Conservation (phyloP, 1,140 invertebrate genomes). For the Drosophila funebris region DNA sequence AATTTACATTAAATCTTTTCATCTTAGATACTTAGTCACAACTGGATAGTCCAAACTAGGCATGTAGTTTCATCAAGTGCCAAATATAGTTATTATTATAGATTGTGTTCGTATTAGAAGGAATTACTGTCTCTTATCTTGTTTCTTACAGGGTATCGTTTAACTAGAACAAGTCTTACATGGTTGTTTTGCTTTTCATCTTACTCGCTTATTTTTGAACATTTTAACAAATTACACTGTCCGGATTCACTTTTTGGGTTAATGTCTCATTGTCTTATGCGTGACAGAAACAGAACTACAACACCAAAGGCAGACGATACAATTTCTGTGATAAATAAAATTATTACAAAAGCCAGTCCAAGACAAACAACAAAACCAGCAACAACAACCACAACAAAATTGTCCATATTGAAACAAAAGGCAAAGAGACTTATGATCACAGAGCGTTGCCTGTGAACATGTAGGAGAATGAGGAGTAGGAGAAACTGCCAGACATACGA, state of each 20-base stretch:
- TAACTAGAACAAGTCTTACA: neutral
- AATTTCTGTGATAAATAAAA: constrained; percentile 77
- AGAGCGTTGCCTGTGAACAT: neutral
- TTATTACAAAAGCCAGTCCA: constrained; percentile 64
- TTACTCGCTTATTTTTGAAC: neutral
- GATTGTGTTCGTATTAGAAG: neutral
- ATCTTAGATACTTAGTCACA: neutral
- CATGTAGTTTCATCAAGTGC: neutral
- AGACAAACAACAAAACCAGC: constrained; percentile 8
- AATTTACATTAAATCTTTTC: neutral
- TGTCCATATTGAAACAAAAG: constrained; percentile 15
- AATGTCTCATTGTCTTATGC: constrained; percentile 74
- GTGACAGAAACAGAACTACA: constrained; percentile 14
- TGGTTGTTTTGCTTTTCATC: neutral
- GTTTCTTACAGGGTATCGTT: neutral
- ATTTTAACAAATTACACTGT: constrained; percentile 47
- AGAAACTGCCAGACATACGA: neutral
- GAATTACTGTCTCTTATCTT: neutral
- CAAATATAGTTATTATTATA: neutral
- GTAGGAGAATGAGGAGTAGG: neutral
- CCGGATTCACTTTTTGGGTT: constrained; percentile 63
- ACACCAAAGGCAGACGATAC: constrained; percentile 59
- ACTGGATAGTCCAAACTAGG: neutral
- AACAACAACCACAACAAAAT: constrained; percentile 14
- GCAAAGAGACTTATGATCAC: constrained; percentile 13